Base-by-base conservation (phyloP, 2,113 vertebrate genomes). In the Machaerirhynchus nigripectus region DNA sequence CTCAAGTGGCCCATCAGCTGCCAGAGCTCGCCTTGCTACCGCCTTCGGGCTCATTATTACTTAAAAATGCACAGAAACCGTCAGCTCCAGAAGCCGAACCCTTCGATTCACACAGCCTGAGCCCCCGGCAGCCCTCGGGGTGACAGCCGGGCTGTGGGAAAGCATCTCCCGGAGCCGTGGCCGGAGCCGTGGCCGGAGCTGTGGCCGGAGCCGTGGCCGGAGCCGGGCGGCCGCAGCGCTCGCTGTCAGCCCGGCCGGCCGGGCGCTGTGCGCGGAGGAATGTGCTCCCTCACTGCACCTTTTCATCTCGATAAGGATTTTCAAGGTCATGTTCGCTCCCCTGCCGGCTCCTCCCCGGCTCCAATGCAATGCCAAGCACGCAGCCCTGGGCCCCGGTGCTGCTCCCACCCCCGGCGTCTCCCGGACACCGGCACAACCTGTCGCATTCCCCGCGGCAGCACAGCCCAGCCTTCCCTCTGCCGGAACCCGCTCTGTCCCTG, bases 281-380 rank as follows among this genome's bases (percentile, higher is more conserved):
- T 70, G 83, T 69, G 80, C 65, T 96, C 86, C 22, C 60, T 71
- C 91, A 65, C 84, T 87, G 84, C 90, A 94, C 91, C 93, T 97
- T 97, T 95, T 76, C 95, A 95, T 94, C 97, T 69, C 26, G 35
- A 82, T 88, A 95, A 92, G 68, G 61, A 95, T 95, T 97, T 94
- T 92, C 96, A 97, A 98, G 97, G 97, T 98, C 97, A 92, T 47
- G 91, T 91, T 97, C 96, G 44, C 76, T 90, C 97, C 97, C 97
- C 98, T 97, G 95, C 93, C 10, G 60, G 88, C 97, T 97, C 96
- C 96, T 97, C 87, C 96, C 92, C 19, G 23, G 91, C 95, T 89
- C 59, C 92, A 74, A 26, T 84, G 91, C 94, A 96, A 98, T 97
- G 95, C 96, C 95, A 98, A 97, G 98, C 99, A 98, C 96, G 97